phyloP scores from a whole-genome alignment of 2,888 invertebrate species.

The Euspilapteryx auroguttella region DNA sequence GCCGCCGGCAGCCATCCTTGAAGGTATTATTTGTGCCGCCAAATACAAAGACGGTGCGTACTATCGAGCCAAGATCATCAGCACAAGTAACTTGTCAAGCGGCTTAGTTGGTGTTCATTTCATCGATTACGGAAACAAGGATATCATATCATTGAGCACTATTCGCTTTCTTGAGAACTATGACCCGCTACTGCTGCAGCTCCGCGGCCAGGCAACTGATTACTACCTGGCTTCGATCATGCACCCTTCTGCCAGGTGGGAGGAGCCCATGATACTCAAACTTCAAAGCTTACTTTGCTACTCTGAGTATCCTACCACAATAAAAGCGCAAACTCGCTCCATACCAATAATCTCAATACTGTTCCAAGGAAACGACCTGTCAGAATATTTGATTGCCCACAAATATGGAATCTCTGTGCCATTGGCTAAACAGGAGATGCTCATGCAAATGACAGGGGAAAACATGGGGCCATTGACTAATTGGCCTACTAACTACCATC shows the following conservation, averaged over 20 bases:
- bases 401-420: conserved; percentile 45
- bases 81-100: conserved; percentile 35
- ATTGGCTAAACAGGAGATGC: conserved; percentile 45
- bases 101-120: conserved; percentile 67
- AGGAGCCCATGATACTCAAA: conserved; percentile 35
- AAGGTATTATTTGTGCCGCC: conserved; percentile 65
- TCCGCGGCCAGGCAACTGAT: conserved; percentile 62
- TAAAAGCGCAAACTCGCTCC: conserved; percentile 33
- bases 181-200: conserved; percentile 40
- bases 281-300: conserved; percentile 42
- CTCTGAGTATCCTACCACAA: conserved; percentile 30
- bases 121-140: conserved; percentile 69
- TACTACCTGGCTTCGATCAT: conserved; percentile 63
- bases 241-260: conserved; percentile 56
- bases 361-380: conserved; percentile 48
- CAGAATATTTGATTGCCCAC: conserved; percentile 37
- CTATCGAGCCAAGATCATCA: conserved; percentile 65
- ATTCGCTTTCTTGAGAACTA: conserved; percentile 60
- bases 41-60: conserved; percentile 68
- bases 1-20: conserved; percentile 44
- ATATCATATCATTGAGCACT: conserved; percentile 59
- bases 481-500: conserved; percentile 25
- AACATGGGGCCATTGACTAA: conserved; percentile 17
- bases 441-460: conserved; percentile 15
- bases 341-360: conserved; percentile 43